Base-by-base conservation (phyloP, 1,140 invertebrate genomes). In the Riptortus pedestris region DNA sequence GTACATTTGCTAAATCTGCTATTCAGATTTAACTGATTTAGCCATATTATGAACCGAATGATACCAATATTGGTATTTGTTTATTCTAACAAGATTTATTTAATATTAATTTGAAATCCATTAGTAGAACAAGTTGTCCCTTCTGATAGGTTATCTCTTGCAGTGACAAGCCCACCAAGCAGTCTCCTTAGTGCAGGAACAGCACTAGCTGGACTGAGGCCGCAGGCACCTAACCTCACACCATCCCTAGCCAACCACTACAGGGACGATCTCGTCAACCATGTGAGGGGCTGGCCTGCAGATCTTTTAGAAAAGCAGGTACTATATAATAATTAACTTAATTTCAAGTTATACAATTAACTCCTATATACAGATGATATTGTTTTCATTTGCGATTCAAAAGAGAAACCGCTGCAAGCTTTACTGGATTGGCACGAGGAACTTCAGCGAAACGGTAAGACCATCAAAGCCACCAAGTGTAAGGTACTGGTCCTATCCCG, bases 241-340 rank as follows among this genome's bases (percentile, higher is more conserved):
- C 89, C 92, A 38, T 91, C 88, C 66, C 79, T 96, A 69, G 86
- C 89, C 66, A 92, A 95, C 78, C 91, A 95, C 79, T 92, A 91
- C 77, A 83, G 91, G 68, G 84, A 91, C 74, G 89, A 94, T 77
- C 80, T 96, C 68, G 91, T 92, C 65, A 82, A 84, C 71, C 94
- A 97, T 76, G 92, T 96, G 62, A 83, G 84, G 67, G 89, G 88
- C 55, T 96, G 93, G 88, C 90, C 90, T 64, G 90, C 90, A 16
- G 92, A 96, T 72, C 85, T 87, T 70, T 79, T 93, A 66, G 93
- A 96, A 77, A 91, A 90, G 82, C 92, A 96, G 84, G 93, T 94
- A 77, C 60, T 7, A 67, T n/a, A n/a, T n/a, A n/a, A n/a, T n/a
- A n/a, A n/a, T n/a, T 29, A 51, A 14, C 16, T 43, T 55, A 18